Conservation (phyloP, 2,888 invertebrate species). For the Chymomyza amoena region DNA sequence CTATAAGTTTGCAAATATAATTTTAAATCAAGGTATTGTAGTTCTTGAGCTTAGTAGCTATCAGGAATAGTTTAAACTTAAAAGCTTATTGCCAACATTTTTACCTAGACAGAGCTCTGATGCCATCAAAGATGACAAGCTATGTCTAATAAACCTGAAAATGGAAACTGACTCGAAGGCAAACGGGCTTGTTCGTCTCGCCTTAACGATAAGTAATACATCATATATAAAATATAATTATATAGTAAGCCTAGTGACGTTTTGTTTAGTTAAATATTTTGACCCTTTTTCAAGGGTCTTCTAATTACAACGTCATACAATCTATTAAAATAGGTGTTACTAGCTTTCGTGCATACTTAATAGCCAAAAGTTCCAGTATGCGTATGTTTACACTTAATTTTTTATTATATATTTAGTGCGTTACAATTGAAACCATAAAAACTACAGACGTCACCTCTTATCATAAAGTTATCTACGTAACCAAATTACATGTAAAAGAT, state of each 20-base stretch:
- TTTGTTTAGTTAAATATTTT: background rate
- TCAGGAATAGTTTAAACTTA: too few relatives aligned
- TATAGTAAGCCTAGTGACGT: background rate
- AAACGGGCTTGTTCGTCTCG: background rate
- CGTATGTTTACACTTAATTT: background rate
- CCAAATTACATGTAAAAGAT: background rate
- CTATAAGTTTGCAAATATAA: too few relatives aligned
- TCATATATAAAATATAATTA: background rate
- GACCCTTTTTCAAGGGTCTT: background rate
- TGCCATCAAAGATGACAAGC: background rate
- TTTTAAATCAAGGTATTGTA: too few relatives aligned
- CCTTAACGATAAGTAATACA: background rate
- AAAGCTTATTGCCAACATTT: too few relatives aligned
- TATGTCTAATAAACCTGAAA: background rate
- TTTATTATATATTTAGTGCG: background rate
- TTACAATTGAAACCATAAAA: background rate
- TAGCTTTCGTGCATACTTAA: background rate
- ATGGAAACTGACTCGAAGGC: background rate
- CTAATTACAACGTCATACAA: background rate
- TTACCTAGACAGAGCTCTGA: background rate
- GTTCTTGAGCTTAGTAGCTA: too few relatives aligned
- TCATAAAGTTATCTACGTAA: background rate
- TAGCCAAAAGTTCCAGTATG: background rate
- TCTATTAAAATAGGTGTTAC: background rate
- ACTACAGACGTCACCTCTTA: background rate